Percentiles rank a stretch among this genome's conserved stretches.
phyloP scores from a whole-genome alignment of 1,140 invertebrate genomes.

The Saccostrea cuccullata region DNA sequence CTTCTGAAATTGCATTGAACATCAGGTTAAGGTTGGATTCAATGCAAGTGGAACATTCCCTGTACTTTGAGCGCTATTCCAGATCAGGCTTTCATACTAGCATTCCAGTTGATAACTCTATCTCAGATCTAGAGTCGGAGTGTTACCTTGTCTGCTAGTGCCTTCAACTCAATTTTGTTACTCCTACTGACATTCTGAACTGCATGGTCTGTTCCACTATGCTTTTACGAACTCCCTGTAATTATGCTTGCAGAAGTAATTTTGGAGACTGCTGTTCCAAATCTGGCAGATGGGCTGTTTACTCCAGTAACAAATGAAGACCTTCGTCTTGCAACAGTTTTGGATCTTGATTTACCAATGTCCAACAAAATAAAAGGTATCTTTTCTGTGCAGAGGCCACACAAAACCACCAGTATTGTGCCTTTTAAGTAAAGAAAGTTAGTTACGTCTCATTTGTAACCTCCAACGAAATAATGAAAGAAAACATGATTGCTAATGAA shows the following conservation, averaged over 20 bases:
- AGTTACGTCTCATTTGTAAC: not conserved
- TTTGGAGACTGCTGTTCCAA: not conserved
- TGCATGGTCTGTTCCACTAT: not conserved
- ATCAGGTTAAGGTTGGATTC: constrained; percentile 52
- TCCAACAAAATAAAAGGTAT: too few species aligned
- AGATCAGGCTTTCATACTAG: constrained; percentile 38
- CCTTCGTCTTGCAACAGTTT: not conserved
- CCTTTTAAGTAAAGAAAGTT: constrained; percentile 14
- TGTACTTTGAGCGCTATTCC: constrained; percentile 39
- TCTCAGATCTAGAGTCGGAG: too few species aligned
- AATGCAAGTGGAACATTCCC: constrained; percentile 50
- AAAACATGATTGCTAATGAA: constrained; percentile 21
- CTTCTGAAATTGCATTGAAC: constrained; percentile 26
- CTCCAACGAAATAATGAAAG: not conserved
- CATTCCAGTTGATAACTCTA: constrained; percentile 26
- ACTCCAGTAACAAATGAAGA: not conserved
- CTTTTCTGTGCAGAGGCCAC: not conserved
- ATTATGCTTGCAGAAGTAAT: not conserved
- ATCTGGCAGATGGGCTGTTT: not conserved
- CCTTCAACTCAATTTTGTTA: too few species aligned
- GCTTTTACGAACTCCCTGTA: not conserved
- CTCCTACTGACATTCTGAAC: not conserved
- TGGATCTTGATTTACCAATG: not conserved
- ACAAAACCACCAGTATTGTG: not conserved
- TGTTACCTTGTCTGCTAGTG: too few species aligned